A percentile compares a stretch with the other conserved stretches of the same genome.
These are phyloP conservation scores for Yponomeuta malinellus DNA, from an alignment of 2,888 invertebrate species.

Conservation along the genomic window DNA sequence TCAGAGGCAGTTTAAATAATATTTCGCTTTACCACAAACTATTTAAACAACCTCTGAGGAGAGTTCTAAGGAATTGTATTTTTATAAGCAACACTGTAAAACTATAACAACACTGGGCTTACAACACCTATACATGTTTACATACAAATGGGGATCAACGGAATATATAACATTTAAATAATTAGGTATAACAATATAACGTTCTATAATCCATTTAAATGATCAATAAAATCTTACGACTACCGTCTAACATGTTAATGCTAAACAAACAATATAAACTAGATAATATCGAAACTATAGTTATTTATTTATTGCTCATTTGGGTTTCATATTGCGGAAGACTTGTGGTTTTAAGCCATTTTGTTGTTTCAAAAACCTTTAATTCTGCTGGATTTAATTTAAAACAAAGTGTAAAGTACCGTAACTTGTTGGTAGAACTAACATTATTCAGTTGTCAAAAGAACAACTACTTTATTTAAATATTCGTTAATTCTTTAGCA, in stretches of 20 bases:
- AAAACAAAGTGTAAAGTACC: no score
- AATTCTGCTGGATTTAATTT: background rate
- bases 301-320: slow-evolving; percentile 60
- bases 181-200: background rate
- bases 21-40: no score
- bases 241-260: slow-evolving; percentile 31
- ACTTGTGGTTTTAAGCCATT: slow-evolving; percentile 33
- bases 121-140: background rate
- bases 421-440: background rate
- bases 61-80: no score
- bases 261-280: slow-evolving; percentile 25
- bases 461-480: background rate
- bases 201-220: slow-evolving; percentile 4
- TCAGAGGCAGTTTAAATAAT: no score
- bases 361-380: background rate
- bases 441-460: background rate
- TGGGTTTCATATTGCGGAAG: slow-evolving; percentile 56
- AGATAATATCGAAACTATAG: slow-evolving; percentile 25
- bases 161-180: background rate
- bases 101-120: slow-evolving; percentile 4
- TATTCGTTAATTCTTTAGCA: background rate
- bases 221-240: slow-evolving; percentile 10
- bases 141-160: background rate
- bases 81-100: no score
- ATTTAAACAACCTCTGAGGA: no score